phyloP scores from a whole-genome alignment of 2,113 vertebrate species.

The Zapus hudsonius region DNA sequence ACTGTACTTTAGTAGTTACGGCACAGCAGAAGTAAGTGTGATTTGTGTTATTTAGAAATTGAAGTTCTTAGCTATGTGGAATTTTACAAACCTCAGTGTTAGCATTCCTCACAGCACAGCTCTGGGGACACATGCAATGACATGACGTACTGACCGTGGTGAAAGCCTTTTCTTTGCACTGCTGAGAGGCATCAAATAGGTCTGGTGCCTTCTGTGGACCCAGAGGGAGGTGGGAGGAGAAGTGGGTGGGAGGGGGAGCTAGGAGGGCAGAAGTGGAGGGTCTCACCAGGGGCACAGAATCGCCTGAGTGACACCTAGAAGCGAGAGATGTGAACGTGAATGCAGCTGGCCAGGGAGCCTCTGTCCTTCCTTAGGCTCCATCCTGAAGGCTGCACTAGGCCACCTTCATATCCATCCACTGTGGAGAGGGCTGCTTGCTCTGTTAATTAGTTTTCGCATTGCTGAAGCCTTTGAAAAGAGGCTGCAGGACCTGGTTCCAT shows the following conservation, averaged over 20 bases:
- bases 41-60: neutral
- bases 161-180: rapidly evolving
- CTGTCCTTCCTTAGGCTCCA: neutral
- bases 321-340: neutral
- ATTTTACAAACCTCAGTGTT: neutral
- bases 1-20: neutral
- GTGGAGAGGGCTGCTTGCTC: neutral
- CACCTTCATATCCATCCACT: no score
- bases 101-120: neutral
- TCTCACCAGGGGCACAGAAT: neutral
- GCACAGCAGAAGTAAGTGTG: neutral
- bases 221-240: neutral
- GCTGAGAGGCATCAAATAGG: neutral
- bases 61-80: neutral
- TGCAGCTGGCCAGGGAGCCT: neutral
- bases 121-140: no score
- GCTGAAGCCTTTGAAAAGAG: no score
- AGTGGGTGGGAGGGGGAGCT: rapidly evolving
- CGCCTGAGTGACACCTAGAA: no score
- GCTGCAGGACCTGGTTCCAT: rapidly evolving
- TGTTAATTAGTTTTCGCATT: no score
- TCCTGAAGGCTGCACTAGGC: neutral
- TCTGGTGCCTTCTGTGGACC: neutral
- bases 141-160: rapidly evolving
- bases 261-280: neutral